Percentiles rank a stretch among this genome's conserved stretches.
Conservation (phyloP, 2,113 vertebrate genomes). For the Cichladusa arquata region DNA sequence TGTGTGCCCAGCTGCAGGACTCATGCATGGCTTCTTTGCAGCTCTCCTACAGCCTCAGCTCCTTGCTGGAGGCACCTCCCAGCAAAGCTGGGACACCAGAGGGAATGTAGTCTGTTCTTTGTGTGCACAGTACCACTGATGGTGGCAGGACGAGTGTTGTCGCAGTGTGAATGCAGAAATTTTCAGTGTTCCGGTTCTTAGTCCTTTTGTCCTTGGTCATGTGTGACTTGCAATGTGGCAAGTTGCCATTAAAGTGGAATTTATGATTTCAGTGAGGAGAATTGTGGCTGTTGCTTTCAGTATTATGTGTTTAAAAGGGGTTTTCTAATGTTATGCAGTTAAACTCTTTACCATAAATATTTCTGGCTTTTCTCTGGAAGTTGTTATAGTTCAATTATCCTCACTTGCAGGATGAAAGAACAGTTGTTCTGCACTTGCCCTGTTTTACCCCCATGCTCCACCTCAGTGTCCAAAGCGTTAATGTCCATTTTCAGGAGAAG, state of each 20-base stretch:
- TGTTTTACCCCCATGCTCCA: not conserved
- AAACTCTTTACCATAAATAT: not conserved
- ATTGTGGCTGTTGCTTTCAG: not conserved
- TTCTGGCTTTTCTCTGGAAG: not conserved
- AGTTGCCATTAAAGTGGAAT: not conserved
- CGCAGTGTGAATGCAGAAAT: not conserved
- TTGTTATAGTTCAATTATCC: not conserved
- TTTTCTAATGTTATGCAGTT: not conserved
- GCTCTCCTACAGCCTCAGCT: not conserved
- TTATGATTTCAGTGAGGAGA: not conserved
- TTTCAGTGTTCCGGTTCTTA: not conserved
- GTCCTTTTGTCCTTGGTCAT: not conserved
- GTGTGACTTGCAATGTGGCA: not conserved
- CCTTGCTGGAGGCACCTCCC: not conserved
- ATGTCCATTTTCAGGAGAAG: not conserved
- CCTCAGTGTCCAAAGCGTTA: not conserved
- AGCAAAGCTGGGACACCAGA: not conserved
- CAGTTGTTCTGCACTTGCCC: not conserved
- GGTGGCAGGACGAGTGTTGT: not conserved
- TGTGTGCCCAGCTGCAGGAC: not conserved
- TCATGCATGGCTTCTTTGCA: accelerated
- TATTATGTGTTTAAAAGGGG: not conserved
- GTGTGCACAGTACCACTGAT: not conserved
- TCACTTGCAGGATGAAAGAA: not conserved
- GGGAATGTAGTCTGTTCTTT: not conserved